These are phyloP conservation scores for Isaurus tuberculatus DNA, from an alignment of 92 coral and sea anemone genomes.

Conservation along the genomic window DNA sequence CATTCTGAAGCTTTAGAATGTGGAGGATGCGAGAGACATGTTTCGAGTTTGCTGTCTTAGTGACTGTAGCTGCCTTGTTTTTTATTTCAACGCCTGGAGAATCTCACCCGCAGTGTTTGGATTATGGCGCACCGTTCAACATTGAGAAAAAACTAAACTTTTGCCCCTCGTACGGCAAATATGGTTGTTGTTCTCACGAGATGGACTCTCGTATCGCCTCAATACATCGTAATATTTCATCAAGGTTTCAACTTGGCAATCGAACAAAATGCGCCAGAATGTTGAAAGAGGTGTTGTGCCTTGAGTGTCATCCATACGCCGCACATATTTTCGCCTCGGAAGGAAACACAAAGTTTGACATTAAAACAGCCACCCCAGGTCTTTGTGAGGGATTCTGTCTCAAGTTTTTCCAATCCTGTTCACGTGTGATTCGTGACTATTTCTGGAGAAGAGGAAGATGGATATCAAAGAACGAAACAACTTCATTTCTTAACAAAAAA, in stretches of 20 bases:
- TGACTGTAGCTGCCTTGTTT: not conserved
- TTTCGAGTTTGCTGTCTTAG: not conserved
- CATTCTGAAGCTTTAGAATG: not conserved
- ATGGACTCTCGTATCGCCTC: constrained; percentile 62
- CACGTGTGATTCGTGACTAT: constrained; percentile 60
- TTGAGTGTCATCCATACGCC: constrained; percentile 90
- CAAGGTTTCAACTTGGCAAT: constrained; percentile 52
- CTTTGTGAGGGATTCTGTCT: constrained; percentile 68
- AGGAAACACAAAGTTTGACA: constrained; percentile 72
- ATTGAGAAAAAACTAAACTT: constrained; percentile 49
- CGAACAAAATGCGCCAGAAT: constrained; percentile 64
- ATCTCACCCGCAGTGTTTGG: constrained; percentile 93
- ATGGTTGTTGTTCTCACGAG: constrained; percentile 84
- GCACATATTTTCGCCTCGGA: constrained; percentile 94
- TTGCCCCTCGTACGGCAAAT: constrained; percentile 72
- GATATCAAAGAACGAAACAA: constrained; percentile 28
- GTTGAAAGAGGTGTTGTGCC: constrained; percentile 78
- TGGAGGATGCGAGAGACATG: not conserved
- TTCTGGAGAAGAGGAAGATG: constrained; percentile 60
- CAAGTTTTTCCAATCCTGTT: constrained; percentile 52
- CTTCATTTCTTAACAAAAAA: not conserved
- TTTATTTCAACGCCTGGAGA: not conserved
- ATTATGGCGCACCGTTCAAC: constrained; percentile 85
- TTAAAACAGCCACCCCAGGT: constrained; percentile 81
- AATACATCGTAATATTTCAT: constrained; percentile 44